Evolutionary conservation across 2,888 invertebrate species (phyloP).

Genomic region (Lutraria lutraria): DNA sequence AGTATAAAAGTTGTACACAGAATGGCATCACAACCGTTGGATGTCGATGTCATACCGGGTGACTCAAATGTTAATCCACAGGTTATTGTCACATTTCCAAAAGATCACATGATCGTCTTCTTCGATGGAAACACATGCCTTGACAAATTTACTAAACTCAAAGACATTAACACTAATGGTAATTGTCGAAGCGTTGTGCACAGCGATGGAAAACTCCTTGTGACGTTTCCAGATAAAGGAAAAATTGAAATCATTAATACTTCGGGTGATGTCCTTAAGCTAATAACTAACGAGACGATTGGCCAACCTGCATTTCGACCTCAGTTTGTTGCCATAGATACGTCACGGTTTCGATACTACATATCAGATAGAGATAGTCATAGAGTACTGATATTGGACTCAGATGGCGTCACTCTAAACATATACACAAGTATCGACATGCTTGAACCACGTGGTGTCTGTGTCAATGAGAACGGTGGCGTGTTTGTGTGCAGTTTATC

Average conservation of each 20-base stretch:
- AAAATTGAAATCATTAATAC: conserved; percentile 32
- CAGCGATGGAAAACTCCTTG: background rate
- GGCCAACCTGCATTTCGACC: conserved; percentile 9
- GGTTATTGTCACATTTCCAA: conserved; percentile 16
- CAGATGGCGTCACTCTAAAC: background rate
- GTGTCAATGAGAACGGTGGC: conserved; percentile 8
- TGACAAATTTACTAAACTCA: background rate
- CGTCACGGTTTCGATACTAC: background rate
- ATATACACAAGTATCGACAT: background rate
- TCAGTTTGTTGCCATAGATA: conserved; percentile 20
- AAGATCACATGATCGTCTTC: background rate
- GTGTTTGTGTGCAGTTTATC: conserved; percentile 32
- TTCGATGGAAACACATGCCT: background rate
- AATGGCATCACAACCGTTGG: background rate
- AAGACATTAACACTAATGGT: conserved; percentile 16
- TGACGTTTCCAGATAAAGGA: conserved; percentile 22
- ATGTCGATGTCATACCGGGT: conserved; percentile 3
- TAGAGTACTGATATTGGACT: background rate
- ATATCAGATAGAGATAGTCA: conserved; percentile 27
- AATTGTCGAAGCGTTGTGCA: conserved; percentile 13
- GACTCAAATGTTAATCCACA: background rate
- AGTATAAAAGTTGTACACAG: too few species aligned
- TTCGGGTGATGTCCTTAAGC: background rate
- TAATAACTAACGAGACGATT: conserved; percentile 29
- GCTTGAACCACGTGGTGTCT: conserved; percentile 30